These are phyloP conservation scores for Pogoniulus pusillus DNA, from an alignment of 2,797 vertebrate species.

Conservation along the genomic window DNA sequence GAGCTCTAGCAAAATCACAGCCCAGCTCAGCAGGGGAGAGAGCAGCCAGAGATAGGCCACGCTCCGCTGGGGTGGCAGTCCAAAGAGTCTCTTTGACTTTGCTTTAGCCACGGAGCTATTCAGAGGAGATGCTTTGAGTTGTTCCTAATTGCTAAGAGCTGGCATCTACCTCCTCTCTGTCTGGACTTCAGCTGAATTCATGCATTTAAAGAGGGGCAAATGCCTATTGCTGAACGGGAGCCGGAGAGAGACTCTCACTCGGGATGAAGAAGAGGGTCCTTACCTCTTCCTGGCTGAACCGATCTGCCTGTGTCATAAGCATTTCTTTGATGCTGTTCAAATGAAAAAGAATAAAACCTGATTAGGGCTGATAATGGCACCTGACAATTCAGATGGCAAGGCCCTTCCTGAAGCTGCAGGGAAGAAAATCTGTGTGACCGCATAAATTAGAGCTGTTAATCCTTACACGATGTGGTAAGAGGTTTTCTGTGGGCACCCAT, in stretches of 20 bases:
- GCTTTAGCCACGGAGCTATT: conserved; percentile 31
- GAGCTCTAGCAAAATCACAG: neutral
- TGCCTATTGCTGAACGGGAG: neutral
- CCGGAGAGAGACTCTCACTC: neutral
- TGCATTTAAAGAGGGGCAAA: conserved; percentile 28
- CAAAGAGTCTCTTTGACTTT: conserved; percentile 27
- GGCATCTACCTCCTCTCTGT: neutral
- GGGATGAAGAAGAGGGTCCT: conserved; percentile 28
- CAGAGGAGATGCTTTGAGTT: conserved; percentile 26
- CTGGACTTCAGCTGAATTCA: conserved; percentile 32
- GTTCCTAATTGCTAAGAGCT: conserved; percentile 38
- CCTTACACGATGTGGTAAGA: neutral
- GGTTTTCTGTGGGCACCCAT: conserved; percentile 54
- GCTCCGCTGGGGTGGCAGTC: neutral
- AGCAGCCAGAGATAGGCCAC: neutral
- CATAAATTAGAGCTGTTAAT: conserved; percentile 68
- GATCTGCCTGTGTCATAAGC: conserved; percentile 85
- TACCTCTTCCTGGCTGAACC: conserved; percentile 89
- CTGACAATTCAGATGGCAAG: conserved; percentile 61
- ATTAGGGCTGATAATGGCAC: conserved; percentile 59
- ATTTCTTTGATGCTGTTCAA: conserved; percentile 84
- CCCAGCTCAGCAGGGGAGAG: neutral
- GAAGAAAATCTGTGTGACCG: conserved; percentile 61
- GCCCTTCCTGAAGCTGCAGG: conserved; percentile 49
- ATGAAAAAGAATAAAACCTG: conserved; percentile 41